Percentiles rank a stretch among this genome's conserved stretches.
Conservation (phyloP, 1,140 invertebrate species). For the Meloidogyne exigua region DNA sequence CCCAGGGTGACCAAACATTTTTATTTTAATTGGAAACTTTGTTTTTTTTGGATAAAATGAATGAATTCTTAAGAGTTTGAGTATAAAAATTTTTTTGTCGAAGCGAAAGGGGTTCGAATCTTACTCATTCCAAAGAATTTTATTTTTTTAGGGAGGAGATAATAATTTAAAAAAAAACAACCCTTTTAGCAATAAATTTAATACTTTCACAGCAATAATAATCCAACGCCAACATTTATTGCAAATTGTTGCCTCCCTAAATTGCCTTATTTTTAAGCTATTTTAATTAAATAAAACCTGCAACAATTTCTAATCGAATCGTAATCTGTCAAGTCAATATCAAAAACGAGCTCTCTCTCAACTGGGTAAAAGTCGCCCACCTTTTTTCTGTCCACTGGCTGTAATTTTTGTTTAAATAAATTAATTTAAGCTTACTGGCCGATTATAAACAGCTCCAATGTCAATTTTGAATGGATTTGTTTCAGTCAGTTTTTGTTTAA, state of each 20-base stretch:
- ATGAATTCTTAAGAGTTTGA: too few species aligned
- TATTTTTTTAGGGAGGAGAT: neutral
- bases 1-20: neutral
- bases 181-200: conserved; percentile 81
- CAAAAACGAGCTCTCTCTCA: conserved; percentile 91
- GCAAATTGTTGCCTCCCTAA: conserved; percentile 72
- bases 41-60: too few species aligned
- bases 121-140: neutral
- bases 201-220: conserved; percentile 83
- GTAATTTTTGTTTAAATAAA: conserved; percentile 41
- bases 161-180: conserved; percentile 20
- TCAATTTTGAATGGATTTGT: conserved; percentile 86
- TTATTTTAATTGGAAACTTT: too few species aligned
- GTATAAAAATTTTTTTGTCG: too few species aligned
- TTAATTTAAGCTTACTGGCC: conserved; percentile 69
- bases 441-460: conserved; percentile 86
- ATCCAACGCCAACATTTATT: conserved; percentile 95
- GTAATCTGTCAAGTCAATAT: conserved; percentile 99
- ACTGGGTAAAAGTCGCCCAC: conserved; percentile 68
- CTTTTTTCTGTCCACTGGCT: conserved; percentile 71
- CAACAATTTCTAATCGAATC: conserved; percentile 88
- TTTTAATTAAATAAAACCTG: conserved; percentile 45
- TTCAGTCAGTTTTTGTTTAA: conserved; percentile 76
- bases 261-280: conserved; percentile 25
- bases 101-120: too few species aligned